phyloP scores from a whole-genome alignment of 2,888 invertebrate genomes.

The Crepidodera aurea region DNA sequence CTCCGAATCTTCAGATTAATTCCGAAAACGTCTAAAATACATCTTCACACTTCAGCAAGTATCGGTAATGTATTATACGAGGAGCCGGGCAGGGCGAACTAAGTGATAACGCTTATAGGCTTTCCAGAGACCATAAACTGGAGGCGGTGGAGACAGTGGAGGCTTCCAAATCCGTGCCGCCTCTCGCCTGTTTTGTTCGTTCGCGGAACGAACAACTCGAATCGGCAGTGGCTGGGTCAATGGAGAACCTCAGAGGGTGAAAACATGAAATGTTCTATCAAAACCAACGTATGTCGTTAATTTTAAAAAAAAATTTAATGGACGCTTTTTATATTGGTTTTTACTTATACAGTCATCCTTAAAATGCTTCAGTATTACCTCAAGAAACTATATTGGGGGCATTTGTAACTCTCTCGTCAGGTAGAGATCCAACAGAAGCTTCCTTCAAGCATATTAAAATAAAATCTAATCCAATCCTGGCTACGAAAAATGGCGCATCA shows the following conservation, averaged over 20 bases:
- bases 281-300: no score
- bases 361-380: no score
- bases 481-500: no score
- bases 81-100: slow-evolving; percentile 46
- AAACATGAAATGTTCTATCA: neutral
- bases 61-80: slow-evolving; percentile 58
- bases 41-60: slow-evolving; percentile 60
- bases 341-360: no score
- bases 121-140: slow-evolving; percentile 55
- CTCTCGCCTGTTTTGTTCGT: slow-evolving; percentile 49
- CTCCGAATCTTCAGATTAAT: slow-evolving; percentile 48
- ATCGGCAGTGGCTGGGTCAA: slow-evolving; percentile 2
- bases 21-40: slow-evolving; percentile 56
- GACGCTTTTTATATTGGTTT: no score
- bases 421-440: no score
- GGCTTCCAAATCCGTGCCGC: slow-evolving; percentile 49
- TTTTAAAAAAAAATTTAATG: no score
- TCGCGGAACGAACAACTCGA: slow-evolving; percentile 31
- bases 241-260: neutral
- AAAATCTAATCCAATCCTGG: no score
- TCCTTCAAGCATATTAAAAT: no score
- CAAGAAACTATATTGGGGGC: no score
- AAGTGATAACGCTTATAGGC: slow-evolving; percentile 57
- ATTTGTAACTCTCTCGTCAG: no score
- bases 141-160: slow-evolving; percentile 36